A percentile compares a stretch with the other conserved stretches of the same genome.
These are phyloP conservation scores for Aphrocallistes beatrix DNA, from an alignment of 37 sponge, comb jelly and placozoan genomes.

Conservation along the genomic window DNA sequence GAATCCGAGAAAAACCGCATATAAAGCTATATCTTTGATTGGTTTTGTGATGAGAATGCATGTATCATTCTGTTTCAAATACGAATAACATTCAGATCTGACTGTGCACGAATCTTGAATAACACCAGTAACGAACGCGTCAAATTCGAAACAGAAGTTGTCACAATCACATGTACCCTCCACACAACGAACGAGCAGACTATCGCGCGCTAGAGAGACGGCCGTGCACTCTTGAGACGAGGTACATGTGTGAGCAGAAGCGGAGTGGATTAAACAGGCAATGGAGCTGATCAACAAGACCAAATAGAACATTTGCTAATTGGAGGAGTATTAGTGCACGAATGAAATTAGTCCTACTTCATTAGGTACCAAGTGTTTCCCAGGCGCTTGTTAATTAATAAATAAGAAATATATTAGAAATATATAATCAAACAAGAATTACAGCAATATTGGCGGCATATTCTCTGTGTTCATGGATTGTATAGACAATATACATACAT, in stretches of 20 bases:
- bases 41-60: background rate
- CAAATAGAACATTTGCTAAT: too few relatives aligned
- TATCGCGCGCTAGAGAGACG: background rate
- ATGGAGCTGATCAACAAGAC: too few relatives aligned
- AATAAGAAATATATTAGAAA: too few relatives aligned
- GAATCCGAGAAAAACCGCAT: background rate
- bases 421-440: too few relatives aligned
- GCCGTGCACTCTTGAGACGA: background rate
- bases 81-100: background rate
- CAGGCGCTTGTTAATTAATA: too few relatives aligned
- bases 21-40: background rate
- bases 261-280: too few relatives aligned
- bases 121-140: background rate
- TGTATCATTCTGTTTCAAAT: background rate
- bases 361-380: too few relatives aligned
- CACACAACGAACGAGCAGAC: background rate
- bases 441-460: background rate
- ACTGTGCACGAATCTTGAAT: background rate
- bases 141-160: background rate
- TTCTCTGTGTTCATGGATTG: background rate
- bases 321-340: too few relatives aligned
- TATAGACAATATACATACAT: conserved; percentile 14
- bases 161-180: background rate
- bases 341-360: too few relatives aligned
- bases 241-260: background rate